phyloP scores from a whole-genome alignment of 2,113 vertebrate genomes.

The Chionomys nivalis region DNA sequence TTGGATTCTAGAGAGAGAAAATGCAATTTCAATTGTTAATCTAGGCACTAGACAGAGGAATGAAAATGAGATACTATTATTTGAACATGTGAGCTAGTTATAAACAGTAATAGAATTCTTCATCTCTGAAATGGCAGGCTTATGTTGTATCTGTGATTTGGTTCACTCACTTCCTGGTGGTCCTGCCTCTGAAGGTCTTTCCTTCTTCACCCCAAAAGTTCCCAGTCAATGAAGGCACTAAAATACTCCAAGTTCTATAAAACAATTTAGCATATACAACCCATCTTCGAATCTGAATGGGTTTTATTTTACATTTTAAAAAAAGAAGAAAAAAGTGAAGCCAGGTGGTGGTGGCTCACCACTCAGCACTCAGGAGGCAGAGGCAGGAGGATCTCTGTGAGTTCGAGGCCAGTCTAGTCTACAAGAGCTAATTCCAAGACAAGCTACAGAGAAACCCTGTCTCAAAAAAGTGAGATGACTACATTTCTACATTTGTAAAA shows the following conservation, averaged over 20 bases:
- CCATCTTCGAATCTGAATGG: background rate
- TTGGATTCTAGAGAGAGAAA: slow-evolving; percentile 76
- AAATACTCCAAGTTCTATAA: slow-evolving; percentile 36
- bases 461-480: background rate
- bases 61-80: slow-evolving; percentile 78
- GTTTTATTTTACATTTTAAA: slow-evolving; percentile 42
- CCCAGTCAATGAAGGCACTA: background rate
- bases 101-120: slow-evolving; percentile 67
- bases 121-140: slow-evolving; percentile 28
- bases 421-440: no score
- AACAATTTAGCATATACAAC: background rate
- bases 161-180: fast-evolving
- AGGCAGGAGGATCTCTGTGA: no score
- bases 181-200: background rate
- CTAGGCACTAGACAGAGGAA: slow-evolving; percentile 72
- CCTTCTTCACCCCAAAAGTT: background rate
- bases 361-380: no score
- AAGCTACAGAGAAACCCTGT: no score
- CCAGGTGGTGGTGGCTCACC: no score
- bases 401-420: no score
- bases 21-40: slow-evolving; percentile 81
- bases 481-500: slow-evolving; percentile 18
- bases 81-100: slow-evolving; percentile 58
- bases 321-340: background rate
- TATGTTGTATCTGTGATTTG: background rate